phyloP scores from a whole-genome alignment of 1,140 invertebrate species.

The Ostrea edulis region DNA sequence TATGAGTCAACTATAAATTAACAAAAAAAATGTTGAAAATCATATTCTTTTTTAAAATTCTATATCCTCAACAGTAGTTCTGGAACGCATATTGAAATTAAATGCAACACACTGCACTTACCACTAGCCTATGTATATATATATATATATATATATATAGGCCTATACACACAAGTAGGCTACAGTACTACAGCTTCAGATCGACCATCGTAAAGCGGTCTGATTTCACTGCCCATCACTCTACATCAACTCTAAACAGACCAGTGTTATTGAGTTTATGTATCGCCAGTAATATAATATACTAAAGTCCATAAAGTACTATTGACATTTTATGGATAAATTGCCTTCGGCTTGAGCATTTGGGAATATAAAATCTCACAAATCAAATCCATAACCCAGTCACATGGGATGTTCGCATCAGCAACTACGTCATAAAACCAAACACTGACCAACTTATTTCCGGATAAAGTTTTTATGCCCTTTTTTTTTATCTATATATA shows the following conservation, averaged over 20 bases:
- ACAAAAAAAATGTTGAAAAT: not conserved
- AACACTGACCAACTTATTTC: conserved; percentile 38
- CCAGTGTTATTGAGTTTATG: conserved; percentile 33
- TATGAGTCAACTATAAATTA: not conserved
- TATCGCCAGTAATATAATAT: conserved; percentile 22
- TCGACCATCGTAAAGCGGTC: not conserved
- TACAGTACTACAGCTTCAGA: not conserved
- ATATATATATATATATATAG: too few species aligned
- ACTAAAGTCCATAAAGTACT: conserved; percentile 22
- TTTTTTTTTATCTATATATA: not conserved
- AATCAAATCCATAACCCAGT: conserved; percentile 3
- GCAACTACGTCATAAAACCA: conserved; percentile 36
- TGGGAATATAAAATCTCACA: conserved; percentile 27
- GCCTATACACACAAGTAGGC: too few species aligned
- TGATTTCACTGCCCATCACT: conserved; percentile 32
- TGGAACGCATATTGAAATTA: not conserved
- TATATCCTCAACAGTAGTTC: not conserved
- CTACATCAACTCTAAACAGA: not conserved
- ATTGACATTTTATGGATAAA: conserved; percentile 35
- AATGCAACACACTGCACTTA: not conserved
- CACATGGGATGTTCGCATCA: conserved; percentile 31
- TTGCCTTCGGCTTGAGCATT: conserved; percentile 9
- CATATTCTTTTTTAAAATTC: not conserved
- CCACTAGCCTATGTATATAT: too few species aligned
- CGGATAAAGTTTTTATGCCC: conserved; percentile 6